phyloP scores from a whole-genome alignment of 2,888 invertebrate species.

The Epistrophe grossulariae region DNA sequence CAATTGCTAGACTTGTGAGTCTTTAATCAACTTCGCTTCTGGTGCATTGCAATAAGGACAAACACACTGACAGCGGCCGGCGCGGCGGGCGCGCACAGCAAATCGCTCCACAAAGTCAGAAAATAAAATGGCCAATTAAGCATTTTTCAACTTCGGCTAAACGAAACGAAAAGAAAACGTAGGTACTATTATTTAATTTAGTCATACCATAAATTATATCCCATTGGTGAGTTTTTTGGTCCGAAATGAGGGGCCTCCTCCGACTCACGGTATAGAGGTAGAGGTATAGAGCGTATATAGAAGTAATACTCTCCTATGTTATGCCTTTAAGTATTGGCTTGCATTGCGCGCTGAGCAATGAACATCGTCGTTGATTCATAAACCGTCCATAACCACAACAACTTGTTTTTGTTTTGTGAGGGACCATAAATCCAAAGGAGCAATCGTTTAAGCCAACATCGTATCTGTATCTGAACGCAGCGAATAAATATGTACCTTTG shows the following conservation, averaged over 20 bases:
- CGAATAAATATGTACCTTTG: conserved; percentile 15
- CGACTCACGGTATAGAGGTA: conserved; percentile 4
- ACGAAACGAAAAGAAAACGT: conserved; percentile 37
- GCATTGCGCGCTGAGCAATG: conserved; percentile 38
- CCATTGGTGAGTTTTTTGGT: conserved; percentile 64
- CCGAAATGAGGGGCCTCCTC: conserved; percentile 35
- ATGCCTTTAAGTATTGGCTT: conserved; percentile 13
- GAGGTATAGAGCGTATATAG: neutral
- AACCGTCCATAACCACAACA: conserved; percentile 66
- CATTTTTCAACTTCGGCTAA: conserved; percentile 38
- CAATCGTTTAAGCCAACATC: conserved; percentile 65
- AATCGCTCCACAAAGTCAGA: conserved; percentile 48
- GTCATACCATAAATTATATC: conserved; percentile 75
- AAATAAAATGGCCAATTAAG: conserved; percentile 75
- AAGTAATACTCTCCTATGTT: neutral
- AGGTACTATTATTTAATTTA: conserved; percentile 75
- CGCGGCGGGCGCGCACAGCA: conserved; percentile 5
- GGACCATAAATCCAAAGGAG: conserved; percentile 64
- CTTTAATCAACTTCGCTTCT: neutral
- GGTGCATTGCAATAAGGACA: neutral
- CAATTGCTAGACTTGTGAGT: neutral
- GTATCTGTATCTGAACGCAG: conserved; percentile 29
- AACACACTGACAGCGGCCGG: neutral
- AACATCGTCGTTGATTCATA: conserved; percentile 76
- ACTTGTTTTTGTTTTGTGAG: conserved; percentile 57